Percentiles rank a stretch among this genome's conserved stretches.
These are phyloP conservation scores for Parasteatoda tepidariorum DNA, from an alignment of 1,140 invertebrate species.

Conservation along the genomic window DNA sequence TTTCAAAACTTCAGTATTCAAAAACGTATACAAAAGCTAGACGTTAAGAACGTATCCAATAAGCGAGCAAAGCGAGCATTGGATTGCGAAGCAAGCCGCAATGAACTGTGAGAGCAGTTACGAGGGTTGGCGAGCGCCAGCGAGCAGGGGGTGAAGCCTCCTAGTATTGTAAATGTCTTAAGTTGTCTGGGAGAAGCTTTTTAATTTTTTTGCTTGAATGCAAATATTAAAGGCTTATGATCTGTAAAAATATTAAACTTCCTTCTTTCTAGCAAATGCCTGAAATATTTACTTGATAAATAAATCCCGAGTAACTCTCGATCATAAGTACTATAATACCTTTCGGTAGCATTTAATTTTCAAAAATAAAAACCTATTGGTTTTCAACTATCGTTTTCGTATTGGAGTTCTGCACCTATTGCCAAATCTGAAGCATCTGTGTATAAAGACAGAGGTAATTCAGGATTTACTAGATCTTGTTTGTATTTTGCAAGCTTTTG, in stretches of 20 bases:
- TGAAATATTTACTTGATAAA: background rate
- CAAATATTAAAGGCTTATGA: too few relatives aligned
- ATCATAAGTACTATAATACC: background rate
- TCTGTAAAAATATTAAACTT: background rate
- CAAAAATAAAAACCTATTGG: background rate
- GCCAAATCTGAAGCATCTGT: background rate
- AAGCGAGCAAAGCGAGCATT: too few relatives aligned
- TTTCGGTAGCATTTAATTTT: background rate
- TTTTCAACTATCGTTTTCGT: background rate
- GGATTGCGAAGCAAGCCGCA: too few relatives aligned
- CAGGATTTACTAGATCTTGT: background rate
- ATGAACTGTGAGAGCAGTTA: too few relatives aligned
- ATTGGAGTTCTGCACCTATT: background rate
- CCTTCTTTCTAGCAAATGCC: background rate
- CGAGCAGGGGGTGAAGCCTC: too few relatives aligned
- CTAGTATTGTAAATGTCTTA: too few relatives aligned
- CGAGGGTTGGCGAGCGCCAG: too few relatives aligned
- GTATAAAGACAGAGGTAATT: background rate
- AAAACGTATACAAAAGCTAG: too few relatives aligned
- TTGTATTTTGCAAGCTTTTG: background rate
- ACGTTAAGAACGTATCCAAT: too few relatives aligned
- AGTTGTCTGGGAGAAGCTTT: too few relatives aligned
- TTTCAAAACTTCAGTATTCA: too few relatives aligned
- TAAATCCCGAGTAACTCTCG: background rate
- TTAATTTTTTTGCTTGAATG: too few relatives aligned